Evolutionary conservation across 2,113 vertebrate species (phyloP), one percentile per base, ranked within the genome.

Genomic region (Actinemys pallida): DNA sequence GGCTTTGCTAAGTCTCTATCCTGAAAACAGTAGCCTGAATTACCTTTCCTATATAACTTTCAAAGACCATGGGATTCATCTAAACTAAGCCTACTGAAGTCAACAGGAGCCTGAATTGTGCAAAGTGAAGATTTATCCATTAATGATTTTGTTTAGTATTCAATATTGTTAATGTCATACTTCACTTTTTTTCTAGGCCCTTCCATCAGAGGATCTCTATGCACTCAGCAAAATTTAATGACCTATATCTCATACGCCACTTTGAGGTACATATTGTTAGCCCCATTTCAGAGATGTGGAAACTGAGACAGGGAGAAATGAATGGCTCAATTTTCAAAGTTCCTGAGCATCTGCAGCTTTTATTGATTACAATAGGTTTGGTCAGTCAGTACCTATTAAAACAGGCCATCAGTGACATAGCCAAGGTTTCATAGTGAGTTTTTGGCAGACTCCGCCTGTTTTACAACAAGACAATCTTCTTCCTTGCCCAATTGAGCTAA

Each of bases 1-100:
- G 12, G 52, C 80, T 91, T 94, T 94, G 84, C 45, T 96, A 87
- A 80, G 89, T 85, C 86, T 88, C 84, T 17, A 86, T 95, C 47
- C 49, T 6, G 86, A 83, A 50, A 79, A 20, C 14, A 14, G 27
- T 90, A 84, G 6, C 9, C 29, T 56, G 16, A 72, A 16, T 78
- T 90, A 45, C 16, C 90, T 92, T 89, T 84, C 65, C 62, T 92
- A 25, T 53, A 53, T 81, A 95, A 31, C 20, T 83, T 88, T 65
- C 25, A 81, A 91, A 16, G 47, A 27, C 49, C 8, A 31, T 62
- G 24, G 39, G 6, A 10, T 8, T 8, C 29, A 59, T 24, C 29
- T 29, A 89, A 22, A 54, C 53, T 54, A 54, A 84, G 50, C 45
- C 8, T 54, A 94, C 4, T 52, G 52, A 56, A 56, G 50, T 29